Evolutionary conservation across 2,797 vertebrate species (phyloP), one percentile per base, ranked within the genome.

Genomic region (Neostethus bicornis): DNA sequence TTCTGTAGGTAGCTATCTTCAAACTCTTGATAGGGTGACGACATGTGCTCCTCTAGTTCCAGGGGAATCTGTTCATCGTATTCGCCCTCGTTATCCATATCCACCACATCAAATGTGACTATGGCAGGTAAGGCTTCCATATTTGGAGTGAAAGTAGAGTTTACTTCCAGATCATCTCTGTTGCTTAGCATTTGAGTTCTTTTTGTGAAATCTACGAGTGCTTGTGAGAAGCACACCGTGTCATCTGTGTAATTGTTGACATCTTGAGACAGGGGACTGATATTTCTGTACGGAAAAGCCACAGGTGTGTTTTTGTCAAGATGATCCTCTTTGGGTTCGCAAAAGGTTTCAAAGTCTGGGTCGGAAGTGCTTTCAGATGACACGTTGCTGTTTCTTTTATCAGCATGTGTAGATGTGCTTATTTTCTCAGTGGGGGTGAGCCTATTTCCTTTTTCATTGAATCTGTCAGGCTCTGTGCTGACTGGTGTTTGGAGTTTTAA

Each of bases 61-160:
- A 96, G 92, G 61, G 96, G 95, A 0, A 92, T 91, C 49, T 91
- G 95, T 68, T 94, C 93, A 43, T 98, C 96, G 0, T 96, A 98
- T 66, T 96, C 94, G 0, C 95, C 96, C 78, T 99, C 96, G 2
- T 97, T 97, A 35, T 98, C 95, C 85, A 98, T 94, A 1, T 99
- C 94, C 0, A 96, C 96, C 0, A 99, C 94, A 13, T 99, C 97
- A 16, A 99, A 99, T 0, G 96, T 98, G 64, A 99, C 96, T 82
- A 99, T 99, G 46, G 96, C 91, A 0, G 97, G 97, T 35, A 99
- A 93, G 59, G 92, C 93, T 4, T 94, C 94, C 55, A 99, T 92
- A 71, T 94, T 96, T 54, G 95, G 93, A 43, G 95, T 92, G 66
- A 98, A 95, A 35, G 93, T 92, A 0, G 94, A 91, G 61, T 91